These are phyloP conservation scores for Protula sp. DNA, from an alignment of 2,888 invertebrate species.

Conservation along the genomic window DNA sequence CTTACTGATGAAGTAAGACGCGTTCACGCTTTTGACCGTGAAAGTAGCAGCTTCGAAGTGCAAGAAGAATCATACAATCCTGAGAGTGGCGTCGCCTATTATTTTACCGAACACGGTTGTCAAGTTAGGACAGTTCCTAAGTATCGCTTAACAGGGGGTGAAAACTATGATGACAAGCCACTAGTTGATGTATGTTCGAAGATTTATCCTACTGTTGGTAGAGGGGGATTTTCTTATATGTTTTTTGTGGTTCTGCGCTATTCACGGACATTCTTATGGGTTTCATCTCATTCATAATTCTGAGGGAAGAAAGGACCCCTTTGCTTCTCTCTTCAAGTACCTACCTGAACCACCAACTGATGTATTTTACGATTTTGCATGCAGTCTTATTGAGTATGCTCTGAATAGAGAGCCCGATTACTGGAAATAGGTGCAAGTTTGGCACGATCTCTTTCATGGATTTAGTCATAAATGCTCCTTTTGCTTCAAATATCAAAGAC, in stretches of 20 bases:
- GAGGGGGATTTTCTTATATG: not conserved
- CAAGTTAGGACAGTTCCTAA: not conserved
- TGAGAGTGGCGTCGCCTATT: conserved; percentile 1
- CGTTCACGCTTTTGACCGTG: not conserved
- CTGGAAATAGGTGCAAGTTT: not conserved
- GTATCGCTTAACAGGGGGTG: not conserved
- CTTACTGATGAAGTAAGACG: not conserved
- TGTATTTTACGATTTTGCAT: conserved; percentile 5
- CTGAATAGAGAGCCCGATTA: not conserved
- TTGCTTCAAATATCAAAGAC: not conserved
- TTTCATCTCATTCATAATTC: not conserved
- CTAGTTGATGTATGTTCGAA: not conserved
- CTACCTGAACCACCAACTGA: not conserved
- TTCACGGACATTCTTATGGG: conserved; percentile 4
- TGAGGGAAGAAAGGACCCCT: conserved; percentile 4
- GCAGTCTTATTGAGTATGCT: conserved; percentile 1
- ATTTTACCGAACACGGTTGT: conserved; percentile 1
- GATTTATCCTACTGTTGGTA: not conserved
- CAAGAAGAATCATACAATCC: not conserved
- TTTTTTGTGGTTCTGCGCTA: conserved; percentile 6
- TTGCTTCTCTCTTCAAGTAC: not conserved
- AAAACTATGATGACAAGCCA: not conserved
- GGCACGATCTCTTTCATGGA: conserved; percentile 6
- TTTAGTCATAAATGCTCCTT: not conserved
- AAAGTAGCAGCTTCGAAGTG: not conserved